Percentiles rank a stretch among this genome's conserved stretches.
These are phyloP conservation scores for Gambusia yucatana DNA, from an alignment of 2,797 vertebrate genomes.

Conservation along the genomic window DNA sequence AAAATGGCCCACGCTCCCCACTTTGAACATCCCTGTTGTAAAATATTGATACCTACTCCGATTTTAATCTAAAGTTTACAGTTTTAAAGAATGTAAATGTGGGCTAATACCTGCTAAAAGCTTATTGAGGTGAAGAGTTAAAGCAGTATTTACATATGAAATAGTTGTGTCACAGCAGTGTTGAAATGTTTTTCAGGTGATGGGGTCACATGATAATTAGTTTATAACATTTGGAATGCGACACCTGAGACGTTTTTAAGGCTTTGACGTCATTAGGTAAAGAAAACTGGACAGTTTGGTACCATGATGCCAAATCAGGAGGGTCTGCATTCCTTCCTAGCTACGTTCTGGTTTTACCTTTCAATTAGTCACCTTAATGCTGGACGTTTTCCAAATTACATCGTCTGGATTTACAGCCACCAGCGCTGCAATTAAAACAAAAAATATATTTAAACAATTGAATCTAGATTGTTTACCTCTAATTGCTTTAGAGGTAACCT, in stretches of 20 bases:
- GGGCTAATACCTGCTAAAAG: too few relatives aligned
- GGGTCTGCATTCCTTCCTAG: neutral
- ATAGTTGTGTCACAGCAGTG: rapidly evolving
- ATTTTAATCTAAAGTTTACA: neutral
- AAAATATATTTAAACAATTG: too few relatives aligned
- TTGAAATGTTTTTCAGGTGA: neutral
- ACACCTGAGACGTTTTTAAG: neutral
- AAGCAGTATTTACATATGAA: neutral
- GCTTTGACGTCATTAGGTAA: neutral
- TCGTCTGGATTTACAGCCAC: neutral
- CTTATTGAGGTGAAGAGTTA: neutral
- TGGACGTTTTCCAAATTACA: neutral
- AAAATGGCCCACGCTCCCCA: too few relatives aligned
- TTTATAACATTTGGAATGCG: neutral
- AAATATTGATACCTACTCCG: too few relatives aligned
- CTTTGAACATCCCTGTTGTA: too few relatives aligned
- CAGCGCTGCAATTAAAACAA: neutral
- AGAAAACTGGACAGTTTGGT: neutral
- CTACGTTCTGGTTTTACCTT: neutral
- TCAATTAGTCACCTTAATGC: neutral
- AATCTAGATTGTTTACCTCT: too few relatives aligned
- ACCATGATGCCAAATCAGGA: neutral
- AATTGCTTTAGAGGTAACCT: too few relatives aligned
- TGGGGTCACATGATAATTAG: neutral
- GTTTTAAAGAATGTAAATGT: neutral